Conservation (phyloP, 2,888 invertebrate species). For the Idaea dimidiata region DNA sequence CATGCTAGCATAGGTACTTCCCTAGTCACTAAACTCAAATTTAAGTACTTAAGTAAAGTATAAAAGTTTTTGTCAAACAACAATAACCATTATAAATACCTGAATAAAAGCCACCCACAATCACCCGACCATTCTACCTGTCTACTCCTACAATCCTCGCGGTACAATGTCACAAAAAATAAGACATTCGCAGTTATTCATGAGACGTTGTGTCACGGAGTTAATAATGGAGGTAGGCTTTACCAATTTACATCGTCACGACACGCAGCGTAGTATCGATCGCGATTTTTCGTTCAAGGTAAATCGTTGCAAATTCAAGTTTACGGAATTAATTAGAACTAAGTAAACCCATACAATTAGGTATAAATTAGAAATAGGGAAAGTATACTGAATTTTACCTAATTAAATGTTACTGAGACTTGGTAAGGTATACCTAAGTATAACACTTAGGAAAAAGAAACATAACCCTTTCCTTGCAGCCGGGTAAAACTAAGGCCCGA, state of each 20-base stretch:
- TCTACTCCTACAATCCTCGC: not conserved
- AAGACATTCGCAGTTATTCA: not conserved
- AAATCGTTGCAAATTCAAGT: conserved; percentile 16
- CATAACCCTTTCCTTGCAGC: no score
- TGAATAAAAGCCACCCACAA: not conserved
- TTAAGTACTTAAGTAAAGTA: not conserved
- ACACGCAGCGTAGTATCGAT: conserved; percentile 3
- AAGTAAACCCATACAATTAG: not conserved
- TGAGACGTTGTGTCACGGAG: not conserved
- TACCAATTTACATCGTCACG: not conserved
- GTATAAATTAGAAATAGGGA: no score
- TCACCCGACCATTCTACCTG: not conserved
- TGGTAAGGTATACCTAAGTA: no score
- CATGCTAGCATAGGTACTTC: not conserved
- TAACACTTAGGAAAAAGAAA: no score
- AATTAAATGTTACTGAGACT: no score
- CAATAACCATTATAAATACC: not conserved
- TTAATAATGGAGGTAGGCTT: not conserved
- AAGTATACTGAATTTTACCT: no score
- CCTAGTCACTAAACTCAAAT: not conserved
- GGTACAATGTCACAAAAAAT: not conserved
- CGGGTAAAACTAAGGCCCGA: no score
- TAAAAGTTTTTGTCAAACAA: not conserved
- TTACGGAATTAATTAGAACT: conserved; percentile 1
- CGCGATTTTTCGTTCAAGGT: conserved; percentile 22